phyloP scores from a whole-genome alignment of 2,113 vertebrate species.

The Heterotilapia buettikoferi region DNA sequence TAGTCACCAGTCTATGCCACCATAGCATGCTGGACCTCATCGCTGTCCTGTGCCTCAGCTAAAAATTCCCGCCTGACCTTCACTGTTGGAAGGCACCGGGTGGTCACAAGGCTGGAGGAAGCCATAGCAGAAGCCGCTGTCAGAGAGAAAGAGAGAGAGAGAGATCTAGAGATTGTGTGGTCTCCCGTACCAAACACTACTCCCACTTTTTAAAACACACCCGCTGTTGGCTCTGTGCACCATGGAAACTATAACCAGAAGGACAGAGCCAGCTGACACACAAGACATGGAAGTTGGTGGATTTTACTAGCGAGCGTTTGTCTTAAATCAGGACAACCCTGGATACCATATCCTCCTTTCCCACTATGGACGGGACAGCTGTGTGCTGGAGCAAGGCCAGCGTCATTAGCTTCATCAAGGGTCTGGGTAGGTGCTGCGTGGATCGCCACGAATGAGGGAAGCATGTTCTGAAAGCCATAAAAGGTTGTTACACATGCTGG shows the following conservation, averaged over 20 bases:
- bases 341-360: constrained; percentile 55
- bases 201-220: constrained; percentile 42
- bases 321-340: constrained; percentile 31
- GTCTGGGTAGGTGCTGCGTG: constrained; percentile 84
- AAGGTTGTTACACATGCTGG: constrained; percentile 4
- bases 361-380: constrained; percentile 83
- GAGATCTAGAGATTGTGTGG: background rate
- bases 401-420: constrained; percentile 91
- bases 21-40: constrained; percentile 78
- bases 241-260: constrained; percentile 54
- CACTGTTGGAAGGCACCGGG: constrained; percentile 76
- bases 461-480: constrained; percentile 17
- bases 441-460: background rate
- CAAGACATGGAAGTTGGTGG: constrained; percentile 22
- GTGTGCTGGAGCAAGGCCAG: constrained; percentile 91
- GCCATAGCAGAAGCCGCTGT: constrained; percentile 22
- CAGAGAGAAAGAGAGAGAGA: background rate
- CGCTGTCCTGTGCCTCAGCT: constrained; percentile 79
- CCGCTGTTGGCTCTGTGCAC: background rate
- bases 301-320: constrained; percentile 21
- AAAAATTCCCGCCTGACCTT: constrained; percentile 88
- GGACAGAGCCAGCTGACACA: constrained; percentile 16
- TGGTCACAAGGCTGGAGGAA: constrained; percentile 64
- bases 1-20: constrained; percentile 80
- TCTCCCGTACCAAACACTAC: constrained; percentile 29